These are phyloP conservation scores for Eulemur macaco DNA, from an alignment of 2,113 vertebrate species.

Conservation along the genomic window DNA sequence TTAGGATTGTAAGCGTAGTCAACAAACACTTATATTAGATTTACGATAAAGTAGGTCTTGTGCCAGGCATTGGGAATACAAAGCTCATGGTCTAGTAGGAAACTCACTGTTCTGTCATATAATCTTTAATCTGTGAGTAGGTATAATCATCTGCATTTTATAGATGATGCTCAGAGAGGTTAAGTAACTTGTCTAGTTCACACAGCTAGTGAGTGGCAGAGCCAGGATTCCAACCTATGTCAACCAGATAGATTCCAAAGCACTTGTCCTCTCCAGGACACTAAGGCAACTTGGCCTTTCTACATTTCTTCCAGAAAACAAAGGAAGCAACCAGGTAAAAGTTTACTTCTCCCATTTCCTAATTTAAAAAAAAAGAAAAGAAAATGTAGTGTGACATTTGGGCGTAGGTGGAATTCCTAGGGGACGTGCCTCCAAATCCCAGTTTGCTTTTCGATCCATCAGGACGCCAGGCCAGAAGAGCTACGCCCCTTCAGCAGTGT, in stretches of 20 bases:
- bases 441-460: neutral
- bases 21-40: neutral
- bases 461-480: neutral
- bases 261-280: neutral
- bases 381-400: neutral
- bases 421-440: neutral
- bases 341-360: neutral
- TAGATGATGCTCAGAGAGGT: neutral
- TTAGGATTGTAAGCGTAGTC: neutral
- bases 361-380: neutral
- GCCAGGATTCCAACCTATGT: neutral
- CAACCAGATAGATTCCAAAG: neutral
- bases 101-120: neutral
- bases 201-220: neutral
- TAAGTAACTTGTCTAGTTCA: neutral
- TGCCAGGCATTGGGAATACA: neutral
- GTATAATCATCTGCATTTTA: neutral
- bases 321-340: neutral
- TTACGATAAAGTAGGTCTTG: neutral
- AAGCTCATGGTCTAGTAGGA: neutral
- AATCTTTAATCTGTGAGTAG: neutral
- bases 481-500: neutral
- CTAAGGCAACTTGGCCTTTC: neutral
- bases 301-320: slow-evolving; percentile 45
- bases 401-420: neutral